Base-by-base conservation (phyloP, 2,113 vertebrate genomes). In the Megatriorchis doriae region DNA sequence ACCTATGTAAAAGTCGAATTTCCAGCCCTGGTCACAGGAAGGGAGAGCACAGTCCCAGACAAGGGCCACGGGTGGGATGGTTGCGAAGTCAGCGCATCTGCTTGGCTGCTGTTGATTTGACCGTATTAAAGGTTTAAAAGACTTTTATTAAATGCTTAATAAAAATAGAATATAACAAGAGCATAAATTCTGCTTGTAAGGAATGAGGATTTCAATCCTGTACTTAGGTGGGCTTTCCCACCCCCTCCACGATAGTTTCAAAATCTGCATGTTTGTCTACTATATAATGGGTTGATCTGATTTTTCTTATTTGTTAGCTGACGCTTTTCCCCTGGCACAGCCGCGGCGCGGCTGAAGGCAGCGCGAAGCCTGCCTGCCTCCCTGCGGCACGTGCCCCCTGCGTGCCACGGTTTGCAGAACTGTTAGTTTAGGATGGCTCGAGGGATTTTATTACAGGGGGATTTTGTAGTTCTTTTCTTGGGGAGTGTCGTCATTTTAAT, bases 61-160 rank as follows among this genome's bases (percentile, higher is more conserved):
- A 22, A 9, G 82, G 16, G 42, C 0, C 4, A 1, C 0, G 0
- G 16, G 1, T 38, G 55, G 50, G 38, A 11, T n/a, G 67, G 5
- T 40, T 31, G 40, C 31, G 7, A 12, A 13, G 6, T 10, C 16
- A 31, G 18, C 50, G 27, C 34, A 6, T 42, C 61, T 75, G 38
- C 71, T 42, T 9, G 52, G 66, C 58, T 22, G 52, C n/a, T 59
- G 1, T 11, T 29, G 43, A 3, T n/a, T 74, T 73, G n/a, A 8
- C 53, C 4, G 0, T 3, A 2, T 20, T 29, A 25, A 74, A 68
- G 31, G 7, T 52, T 62, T 16, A 11, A 62, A 83, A 61, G 7
- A 2, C 40, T 40, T 95, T 40, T 73, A 9, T 65, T 23, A 48
- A 58, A 50, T 3, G 23, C 36, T 56, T 82, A 3, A n/a, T 40